Base-by-base conservation (phyloP, 2,113 vertebrate genomes). In the Gasterosteus aculeatus region DNA sequence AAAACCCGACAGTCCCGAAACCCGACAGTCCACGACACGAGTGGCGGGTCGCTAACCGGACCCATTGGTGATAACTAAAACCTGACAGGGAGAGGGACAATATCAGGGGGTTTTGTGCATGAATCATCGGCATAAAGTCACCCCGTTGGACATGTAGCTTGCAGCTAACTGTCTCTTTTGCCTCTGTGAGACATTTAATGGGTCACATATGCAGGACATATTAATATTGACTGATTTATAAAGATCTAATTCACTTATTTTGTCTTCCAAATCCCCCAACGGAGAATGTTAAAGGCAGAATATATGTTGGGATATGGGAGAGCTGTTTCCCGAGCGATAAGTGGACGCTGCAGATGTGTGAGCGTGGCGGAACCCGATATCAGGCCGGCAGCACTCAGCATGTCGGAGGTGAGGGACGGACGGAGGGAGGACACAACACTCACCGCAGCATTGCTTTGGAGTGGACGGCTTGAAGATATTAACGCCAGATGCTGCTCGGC, bases 331-430 rank as follows among this genome's bases (percentile, higher is more conserved):
- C 59, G 66, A 38, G 82, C 81, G 94, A 93, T 93, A 93, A 95
- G 94, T 87, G 91, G 93, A 84, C 86, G 85, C 89, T 80, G 76
- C 79, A 80, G 79, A 41, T 68, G 73, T 78, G 22, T 39, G 65
- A 88, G 63, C 68, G 79, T 74, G 91, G 91, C 88, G 81, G 90
- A 92, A 92, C 77, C 87, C 85, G 91, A 92, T 85, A 92, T 61
- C 72, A 84, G 80, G 93, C 84, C 89, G 94, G 94, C 93, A 93
- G 88, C 81, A 91, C 93, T 92, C 93, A 91, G 93, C 93, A 75
- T 86, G 88, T 85, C 62, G 60, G 75, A 84, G 88, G 85, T 86
- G 80, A 84, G 72, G 58, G 72, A 78, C 63, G 58, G 75, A 47
- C 44, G 65, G 67, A 78, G 75, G 54, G 73, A 68, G 78, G 60